Conservation (phyloP, 2,888 invertebrate genomes). For the Protodeltote pygarga region DNA sequence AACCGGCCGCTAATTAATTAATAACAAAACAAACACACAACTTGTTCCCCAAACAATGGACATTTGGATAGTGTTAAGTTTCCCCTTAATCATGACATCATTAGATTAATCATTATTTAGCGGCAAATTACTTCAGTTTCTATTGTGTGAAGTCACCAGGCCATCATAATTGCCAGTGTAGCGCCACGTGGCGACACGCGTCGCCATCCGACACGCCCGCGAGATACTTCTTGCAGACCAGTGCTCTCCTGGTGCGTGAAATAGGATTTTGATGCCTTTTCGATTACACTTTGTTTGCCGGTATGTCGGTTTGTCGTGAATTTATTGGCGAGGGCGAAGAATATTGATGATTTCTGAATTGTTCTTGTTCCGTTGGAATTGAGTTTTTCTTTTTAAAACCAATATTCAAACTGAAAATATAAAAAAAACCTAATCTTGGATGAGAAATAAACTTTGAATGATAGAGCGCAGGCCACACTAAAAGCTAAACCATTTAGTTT, state of each 20-base stretch:
- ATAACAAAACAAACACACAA: neutral
- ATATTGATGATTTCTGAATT: no score
- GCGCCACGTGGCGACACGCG: constrained; percentile 50
- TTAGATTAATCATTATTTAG: constrained; percentile 31
- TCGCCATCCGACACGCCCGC: constrained; percentile 48
- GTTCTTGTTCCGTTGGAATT: no score
- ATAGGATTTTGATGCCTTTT: constrained; percentile 55
- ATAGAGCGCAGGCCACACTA: no score
- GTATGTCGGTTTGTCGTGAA: constrained; percentile 35
- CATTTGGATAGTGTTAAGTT: constrained; percentile 12
- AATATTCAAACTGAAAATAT: no score
- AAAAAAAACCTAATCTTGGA: no score
- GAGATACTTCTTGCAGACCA: constrained; percentile 52
- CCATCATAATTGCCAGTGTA: constrained; percentile 24
- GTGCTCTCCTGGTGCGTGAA: constrained; percentile 66
- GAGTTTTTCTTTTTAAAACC: no score
- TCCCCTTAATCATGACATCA: constrained; percentile 27
- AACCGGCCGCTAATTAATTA: no score
- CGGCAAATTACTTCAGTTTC: constrained; percentile 21
- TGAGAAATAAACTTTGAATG: no score
- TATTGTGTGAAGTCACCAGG: constrained; percentile 23
- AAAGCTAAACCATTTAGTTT: no score
- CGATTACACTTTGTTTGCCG: constrained; percentile 40
- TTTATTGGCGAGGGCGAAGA: constrained; percentile 14
- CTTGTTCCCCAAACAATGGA: neutral